Evolutionary conservation across 2,888 invertebrate genomes (phyloP), one percentile per base, ranked within the genome.

Genomic region (Drosophila quinaria): DNA sequence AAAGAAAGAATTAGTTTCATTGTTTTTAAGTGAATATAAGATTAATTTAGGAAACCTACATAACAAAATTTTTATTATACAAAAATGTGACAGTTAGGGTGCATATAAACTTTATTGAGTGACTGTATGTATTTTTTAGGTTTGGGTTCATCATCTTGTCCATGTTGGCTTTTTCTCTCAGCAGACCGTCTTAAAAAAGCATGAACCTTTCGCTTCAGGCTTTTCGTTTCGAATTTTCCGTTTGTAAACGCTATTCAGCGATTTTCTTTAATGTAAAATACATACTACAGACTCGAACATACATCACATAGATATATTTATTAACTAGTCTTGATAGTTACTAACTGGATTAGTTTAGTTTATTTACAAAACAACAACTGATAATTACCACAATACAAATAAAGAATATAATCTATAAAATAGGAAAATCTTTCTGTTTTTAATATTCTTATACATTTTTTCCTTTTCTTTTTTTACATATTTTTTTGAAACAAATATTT

Each of bases 401-500:
- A 29, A 11, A 13, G 37, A 61, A 47, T 33, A 65, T 9, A 35
- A 54, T 52, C 54, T 69, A 61, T 50, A 47, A 66, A 47, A 62
- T 59, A 74, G 67, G 74, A 67, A 74, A 87, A 69, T 69, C 69
- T 72, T 84, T 81, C 64, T 59, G 61, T 84, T 83, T 74, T 72
- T 68, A 70, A 81, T 89, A 84, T 80, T 81, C 81, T 90, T 88
- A 91, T 87, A 89, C 35, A 72, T 85, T 90, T 87, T 86, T 90
- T 90, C 90, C 81, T 89, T 79, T 90, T 81, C 89, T 91, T 87
- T 90, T 90, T 91, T 91, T 82, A 83, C 70, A 84, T 81, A 73
- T 90, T 87, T 87, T 79, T 89, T 87, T 81, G 80, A 84, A 85
- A 79, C 80, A 86, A 91, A 91, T 91, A 91, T 91, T 92, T 92